These are phyloP conservation scores for Drosophila melanosoma DNA, from an alignment of 2,888 invertebrate genomes.

Conservation along the genomic window DNA sequence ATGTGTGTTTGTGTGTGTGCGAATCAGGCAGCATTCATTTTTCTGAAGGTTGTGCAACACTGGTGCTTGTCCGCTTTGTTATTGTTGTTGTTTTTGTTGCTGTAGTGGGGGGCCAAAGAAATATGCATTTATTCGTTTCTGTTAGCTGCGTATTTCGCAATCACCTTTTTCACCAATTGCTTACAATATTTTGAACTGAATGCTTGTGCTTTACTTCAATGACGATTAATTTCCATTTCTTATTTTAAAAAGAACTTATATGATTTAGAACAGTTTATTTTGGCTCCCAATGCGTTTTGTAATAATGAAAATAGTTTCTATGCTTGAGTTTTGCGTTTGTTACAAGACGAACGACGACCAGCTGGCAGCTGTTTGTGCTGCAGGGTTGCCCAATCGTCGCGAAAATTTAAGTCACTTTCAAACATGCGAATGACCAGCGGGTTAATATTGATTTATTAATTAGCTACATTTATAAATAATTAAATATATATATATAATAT, in stretches of 20 bases:
- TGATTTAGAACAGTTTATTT: conserved; percentile 28
- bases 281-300: conserved; percentile 58
- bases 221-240: background rate
- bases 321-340: conserved; percentile 62
- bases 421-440: conserved; percentile 45
- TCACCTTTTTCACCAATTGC: conserved; percentile 50
- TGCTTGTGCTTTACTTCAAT: background rate
- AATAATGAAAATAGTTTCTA: conserved; percentile 61
- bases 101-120: conserved; percentile 25
- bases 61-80: conserved; percentile 49
- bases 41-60: conserved; percentile 64
- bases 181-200: conserved; percentile 22
- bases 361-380: conserved; percentile 66
- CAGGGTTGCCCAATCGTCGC: conserved; percentile 60
- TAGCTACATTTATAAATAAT: conserved; percentile 65
- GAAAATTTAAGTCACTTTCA: conserved; percentile 24
- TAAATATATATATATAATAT: conserved; percentile 45
- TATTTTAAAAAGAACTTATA: conserved; percentile 5
- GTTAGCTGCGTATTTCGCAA: conserved; percentile 66
- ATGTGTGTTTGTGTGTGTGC: conserved; percentile 34
- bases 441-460: conserved; percentile 77
- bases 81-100: conserved; percentile 50
- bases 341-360: conserved; percentile 52
- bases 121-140: conserved; percentile 45
- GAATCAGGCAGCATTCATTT: conserved; percentile 28